Conservation (phyloP, 2,888 invertebrate genomes). For the Lasioglossum oenotherae region DNA sequence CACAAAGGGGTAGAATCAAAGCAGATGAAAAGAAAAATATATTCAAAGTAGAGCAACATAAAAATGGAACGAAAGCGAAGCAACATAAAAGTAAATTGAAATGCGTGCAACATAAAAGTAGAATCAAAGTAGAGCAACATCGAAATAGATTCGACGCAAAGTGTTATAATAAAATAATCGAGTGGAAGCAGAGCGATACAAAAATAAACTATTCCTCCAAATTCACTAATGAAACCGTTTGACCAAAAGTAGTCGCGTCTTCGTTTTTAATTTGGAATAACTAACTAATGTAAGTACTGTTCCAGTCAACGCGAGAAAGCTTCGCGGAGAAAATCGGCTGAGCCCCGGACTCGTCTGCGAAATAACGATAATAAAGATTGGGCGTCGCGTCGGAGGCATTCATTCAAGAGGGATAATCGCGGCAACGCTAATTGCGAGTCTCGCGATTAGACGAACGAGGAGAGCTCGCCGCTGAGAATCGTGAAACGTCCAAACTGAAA, state of each 20-base stretch:
- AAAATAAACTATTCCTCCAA: background rate
- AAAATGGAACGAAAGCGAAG: too few species aligned
- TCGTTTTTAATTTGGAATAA: background rate
- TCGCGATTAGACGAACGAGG: conserved; percentile 17
- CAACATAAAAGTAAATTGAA: too few species aligned
- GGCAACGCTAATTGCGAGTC: conserved; percentile 30
- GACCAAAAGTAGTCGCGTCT: background rate
- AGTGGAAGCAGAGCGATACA: background rate
- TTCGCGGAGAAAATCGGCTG: background rate
- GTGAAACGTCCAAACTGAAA: background rate
- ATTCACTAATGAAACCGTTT: background rate
- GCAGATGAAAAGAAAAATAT: too few species aligned
- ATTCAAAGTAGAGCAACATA: too few species aligned
- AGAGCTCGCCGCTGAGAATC: background rate
- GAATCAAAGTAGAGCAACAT: too few species aligned
- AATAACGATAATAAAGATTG: conserved; percentile 51
- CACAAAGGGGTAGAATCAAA: too few species aligned
- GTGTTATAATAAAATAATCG: too few species aligned
- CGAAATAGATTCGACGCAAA: too few species aligned
- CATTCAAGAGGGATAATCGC: conserved; percentile 35
- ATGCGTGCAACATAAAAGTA: too few species aligned
- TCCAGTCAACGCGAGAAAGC: background rate
- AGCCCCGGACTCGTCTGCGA: background rate
- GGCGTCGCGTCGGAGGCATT: conserved; percentile 20
- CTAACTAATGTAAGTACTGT: background rate